phyloP scores from a whole-genome alignment of 2,113 vertebrate species.

The Microtus ochrogaster region DNA sequence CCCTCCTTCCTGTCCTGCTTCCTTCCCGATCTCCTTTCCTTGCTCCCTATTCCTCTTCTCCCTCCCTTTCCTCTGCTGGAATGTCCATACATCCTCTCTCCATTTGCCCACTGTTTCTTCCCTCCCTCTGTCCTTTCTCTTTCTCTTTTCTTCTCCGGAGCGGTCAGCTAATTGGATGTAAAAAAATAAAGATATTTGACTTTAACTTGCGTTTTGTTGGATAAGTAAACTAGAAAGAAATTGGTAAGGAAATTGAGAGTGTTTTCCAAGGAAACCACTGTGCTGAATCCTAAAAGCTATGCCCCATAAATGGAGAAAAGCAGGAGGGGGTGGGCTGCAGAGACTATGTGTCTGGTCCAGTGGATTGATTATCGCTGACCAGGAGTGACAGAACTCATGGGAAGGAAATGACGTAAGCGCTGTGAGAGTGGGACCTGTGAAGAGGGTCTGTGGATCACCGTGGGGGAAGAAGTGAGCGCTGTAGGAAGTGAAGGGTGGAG shows the following conservation, averaged over 20 bases:
- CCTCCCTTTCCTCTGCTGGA: background rate
- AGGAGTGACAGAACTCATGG: background rate
- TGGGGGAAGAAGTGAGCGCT: background rate
- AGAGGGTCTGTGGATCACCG: background rate
- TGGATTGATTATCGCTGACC: too few species aligned
- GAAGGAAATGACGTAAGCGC: background rate
- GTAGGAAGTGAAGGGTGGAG: background rate
- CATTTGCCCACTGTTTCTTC: too few species aligned
- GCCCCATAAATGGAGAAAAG: background rate
- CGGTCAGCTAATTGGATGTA: background rate
- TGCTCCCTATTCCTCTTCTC: background rate
- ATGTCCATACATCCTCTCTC: too few species aligned
- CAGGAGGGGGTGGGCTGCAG: background rate
- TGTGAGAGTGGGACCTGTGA: background rate
- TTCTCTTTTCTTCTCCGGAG: background rate
- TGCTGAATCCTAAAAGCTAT: background rate
- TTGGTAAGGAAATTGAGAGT: background rate
- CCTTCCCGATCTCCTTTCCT: too few species aligned
- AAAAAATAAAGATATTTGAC: conserved; percentile 14
- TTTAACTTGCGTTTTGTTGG: background rate
- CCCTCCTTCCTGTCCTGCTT: too few species aligned
- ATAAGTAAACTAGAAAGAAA: conserved; percentile 21
- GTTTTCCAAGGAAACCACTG: background rate
- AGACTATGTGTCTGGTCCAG: background rate
- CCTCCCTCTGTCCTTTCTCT: fast-evolving